These are phyloP conservation scores for Monarcha castaneiventris DNA, from an alignment of 2,113 vertebrate genomes.

Conservation along the genomic window DNA sequence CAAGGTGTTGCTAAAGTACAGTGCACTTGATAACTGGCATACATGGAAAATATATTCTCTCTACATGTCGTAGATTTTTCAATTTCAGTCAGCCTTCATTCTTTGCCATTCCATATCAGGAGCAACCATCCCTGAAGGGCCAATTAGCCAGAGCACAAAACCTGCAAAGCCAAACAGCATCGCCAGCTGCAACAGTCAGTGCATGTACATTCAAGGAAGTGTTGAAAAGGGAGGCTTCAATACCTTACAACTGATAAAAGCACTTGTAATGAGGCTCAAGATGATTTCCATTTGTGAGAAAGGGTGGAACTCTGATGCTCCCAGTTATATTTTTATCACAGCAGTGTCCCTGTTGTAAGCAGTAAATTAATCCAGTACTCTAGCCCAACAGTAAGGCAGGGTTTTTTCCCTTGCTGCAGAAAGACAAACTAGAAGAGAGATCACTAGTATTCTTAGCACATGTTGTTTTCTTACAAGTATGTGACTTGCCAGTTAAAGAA, in stretches of 20 bases:
- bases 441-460: background rate
- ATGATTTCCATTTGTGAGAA: background rate
- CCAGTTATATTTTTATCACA: background rate
- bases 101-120: background rate
- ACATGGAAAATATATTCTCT: background rate
- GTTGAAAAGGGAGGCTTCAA: background rate
- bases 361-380: background rate
- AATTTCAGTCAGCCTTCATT: background rate
- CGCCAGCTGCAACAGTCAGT: background rate
- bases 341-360: background rate
- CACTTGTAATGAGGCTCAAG: background rate
- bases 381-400: background rate
- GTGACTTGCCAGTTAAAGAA: background rate
- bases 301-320: background rate
- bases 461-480: background rate
- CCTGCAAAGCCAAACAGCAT: background rate
- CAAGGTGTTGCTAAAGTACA: rapidly evolving
- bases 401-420: background rate
- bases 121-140: background rate
- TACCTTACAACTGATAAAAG: background rate
- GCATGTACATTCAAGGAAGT: background rate
- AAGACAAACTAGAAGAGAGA: background rate
- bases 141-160: background rate
- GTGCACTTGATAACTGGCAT: background rate
- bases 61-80: background rate